A percentile compares a stretch with the other conserved stretches of the same genome.
Evolutionary conservation across 1,140 invertebrate species (phyloP).

Genomic region (Drosophila saltans): DNA sequence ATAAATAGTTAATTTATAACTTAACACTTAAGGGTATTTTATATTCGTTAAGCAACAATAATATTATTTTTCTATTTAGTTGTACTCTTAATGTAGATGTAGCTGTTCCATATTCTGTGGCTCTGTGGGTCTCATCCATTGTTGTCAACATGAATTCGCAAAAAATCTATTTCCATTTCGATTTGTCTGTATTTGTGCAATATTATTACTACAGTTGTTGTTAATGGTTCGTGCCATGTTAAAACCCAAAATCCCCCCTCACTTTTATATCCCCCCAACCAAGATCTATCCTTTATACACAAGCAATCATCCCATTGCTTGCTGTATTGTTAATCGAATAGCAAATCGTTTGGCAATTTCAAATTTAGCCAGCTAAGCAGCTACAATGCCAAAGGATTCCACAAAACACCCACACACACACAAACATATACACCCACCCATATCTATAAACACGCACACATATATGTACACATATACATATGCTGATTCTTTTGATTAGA

Average conservation of each 20-base stretch:
- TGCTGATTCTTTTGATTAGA: slow-evolving; percentile 69
- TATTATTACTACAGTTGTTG: slow-evolving; percentile 34
- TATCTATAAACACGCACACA: not conserved
- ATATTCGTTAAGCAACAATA: not conserved
- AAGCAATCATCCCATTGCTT: slow-evolving; percentile 20
- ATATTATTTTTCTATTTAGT: slow-evolving; percentile 47
- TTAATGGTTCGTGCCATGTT: slow-evolving; percentile 14
- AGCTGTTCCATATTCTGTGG: slow-evolving; percentile 3
- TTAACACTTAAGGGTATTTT: slow-evolving; percentile 24
- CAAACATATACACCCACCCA: no score
- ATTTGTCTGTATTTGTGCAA: slow-evolving; percentile 49
- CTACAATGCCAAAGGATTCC: slow-evolving; percentile 28
- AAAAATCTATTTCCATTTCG: slow-evolving; percentile 70
- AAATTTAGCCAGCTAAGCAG: slow-evolving; percentile 75
- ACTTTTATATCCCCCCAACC: slow-evolving; percentile 2
- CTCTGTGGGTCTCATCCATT: slow-evolving; percentile 44
- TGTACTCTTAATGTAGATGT: slow-evolving; percentile 46
- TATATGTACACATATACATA: not conserved
- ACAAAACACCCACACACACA: slow-evolving; percentile 22
- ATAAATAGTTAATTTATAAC: not conserved
- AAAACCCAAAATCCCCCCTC: not conserved
- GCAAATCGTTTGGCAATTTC: slow-evolving; percentile 76
- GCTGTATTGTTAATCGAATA: slow-evolving; percentile 74
- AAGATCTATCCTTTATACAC: no score
- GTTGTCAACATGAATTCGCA: slow-evolving; percentile 76